Conservation (phyloP, 1,140 invertebrate species). For the Vanessa atalanta region DNA sequence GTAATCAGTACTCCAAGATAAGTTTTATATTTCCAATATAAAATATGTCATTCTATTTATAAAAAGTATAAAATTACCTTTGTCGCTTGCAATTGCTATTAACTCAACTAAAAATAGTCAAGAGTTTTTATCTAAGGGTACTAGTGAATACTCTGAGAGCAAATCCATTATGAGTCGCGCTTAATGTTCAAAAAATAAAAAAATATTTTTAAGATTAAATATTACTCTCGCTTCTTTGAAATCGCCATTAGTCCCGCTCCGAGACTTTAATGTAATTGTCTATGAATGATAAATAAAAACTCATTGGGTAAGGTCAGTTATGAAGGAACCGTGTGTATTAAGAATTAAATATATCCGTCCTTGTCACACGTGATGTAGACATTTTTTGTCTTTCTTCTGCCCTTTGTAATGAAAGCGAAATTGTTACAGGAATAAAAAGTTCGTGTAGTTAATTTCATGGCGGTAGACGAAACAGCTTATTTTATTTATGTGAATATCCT, state of each 20-base stretch:
- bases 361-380: neutral
- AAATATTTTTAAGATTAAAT: slow-evolving; percentile 23
- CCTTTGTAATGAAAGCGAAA: slow-evolving; percentile 8
- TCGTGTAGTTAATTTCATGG: neutral
- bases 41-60: neutral
- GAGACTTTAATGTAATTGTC: slow-evolving; percentile 28
- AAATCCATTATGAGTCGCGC: slow-evolving; percentile 11
- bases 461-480: neutral
- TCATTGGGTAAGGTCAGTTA: slow-evolving; percentile 28
- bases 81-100: neutral
- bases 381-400: neutral
- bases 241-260: slow-evolving; percentile 32
- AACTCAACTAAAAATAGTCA: neutral
- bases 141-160: slow-evolving; percentile 3
- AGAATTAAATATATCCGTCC: slow-evolving; percentile 3
- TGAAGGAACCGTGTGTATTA: neutral
- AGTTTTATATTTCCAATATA: neutral
- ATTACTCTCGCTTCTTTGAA: slow-evolving; percentile 29
- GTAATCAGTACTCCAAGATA: neutral
- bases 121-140: neutral
- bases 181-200: slow-evolving; percentile 24
- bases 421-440: slow-evolving; percentile 10
- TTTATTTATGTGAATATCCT: neutral
- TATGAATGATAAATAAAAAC: slow-evolving; percentile 34
- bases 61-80: neutral